Evolutionary conservation across 2,113 vertebrate genomes (phyloP), one percentile per base, ranked within the genome.

Genomic region (Macquaria australasica): DNA sequence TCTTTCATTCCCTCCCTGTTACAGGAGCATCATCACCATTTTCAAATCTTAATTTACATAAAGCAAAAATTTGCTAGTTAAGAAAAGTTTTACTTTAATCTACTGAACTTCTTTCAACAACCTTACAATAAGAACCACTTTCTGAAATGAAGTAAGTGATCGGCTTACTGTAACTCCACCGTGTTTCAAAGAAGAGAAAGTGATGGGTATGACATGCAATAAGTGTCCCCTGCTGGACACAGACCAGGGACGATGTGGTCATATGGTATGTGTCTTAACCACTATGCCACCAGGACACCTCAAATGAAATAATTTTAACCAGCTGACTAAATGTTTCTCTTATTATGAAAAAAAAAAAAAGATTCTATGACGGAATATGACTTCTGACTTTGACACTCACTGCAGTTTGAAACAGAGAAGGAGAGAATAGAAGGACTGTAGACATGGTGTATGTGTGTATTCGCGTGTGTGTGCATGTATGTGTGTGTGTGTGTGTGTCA

Each of bases 191-290:
- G 25, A 28, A 73, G 21, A 67, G 50, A 66, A 31, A 37, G 23
- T 59, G 7, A 39, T n/a, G 45, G 66, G 5, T 10, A 62, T 28
- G 25, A 51, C 39, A 63, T 5, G 25, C 79, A 56, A 8, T 20
- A 14, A 28, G 31, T 63, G 45, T 45, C 48, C 28, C 25, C 21
- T 45, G 82, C 37, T 77, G 56, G 28, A 48, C 28, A 8, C 41
- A 56, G n/a, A 64, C 14, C 6, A 5, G 66, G 15, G 51, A 59
- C 20, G 3, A 1, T 39, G 68, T 2, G 60, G 67, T 78, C 50
- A 67, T 16, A 37, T 59, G 67, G 34, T 58, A 9, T 60, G 58
- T 68, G 39, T 56, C 71, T 71, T 15, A 28, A 73, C 83, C 76
- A 21, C 41, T 1, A 1, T 28, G 21, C 41, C 48, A 71, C 5